phyloP scores from a whole-genome alignment of 2,888 invertebrate genomes.

The Argynnis bischoffii region DNA sequence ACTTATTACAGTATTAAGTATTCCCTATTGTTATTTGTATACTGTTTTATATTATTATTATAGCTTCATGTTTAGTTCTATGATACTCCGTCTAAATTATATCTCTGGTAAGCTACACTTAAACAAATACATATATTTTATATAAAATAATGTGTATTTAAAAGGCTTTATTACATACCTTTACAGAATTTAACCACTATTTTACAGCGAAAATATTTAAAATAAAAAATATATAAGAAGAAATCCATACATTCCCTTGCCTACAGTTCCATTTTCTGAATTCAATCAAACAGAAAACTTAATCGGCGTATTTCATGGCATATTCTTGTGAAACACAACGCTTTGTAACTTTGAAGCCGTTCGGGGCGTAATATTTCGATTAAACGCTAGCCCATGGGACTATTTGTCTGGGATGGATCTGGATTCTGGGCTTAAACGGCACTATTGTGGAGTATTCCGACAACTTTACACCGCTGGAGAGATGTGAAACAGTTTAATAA shows the following conservation, averaged over 20 bases:
- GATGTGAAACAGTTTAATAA: slow-evolving; percentile 31
- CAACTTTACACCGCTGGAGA: slow-evolving; percentile 24
- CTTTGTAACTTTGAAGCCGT: slow-evolving; percentile 25
- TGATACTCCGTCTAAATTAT: too few species aligned
- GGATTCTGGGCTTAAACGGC: slow-evolving; percentile 35
- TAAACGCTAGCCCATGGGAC: slow-evolving; percentile 32
- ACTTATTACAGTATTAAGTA: too few species aligned
- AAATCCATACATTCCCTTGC: background rate
- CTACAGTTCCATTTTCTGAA: slow-evolving; percentile 15
- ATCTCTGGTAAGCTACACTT: too few species aligned
- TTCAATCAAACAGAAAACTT: slow-evolving; percentile 31
- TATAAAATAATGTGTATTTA: too few species aligned
- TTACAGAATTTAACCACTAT: too few species aligned
- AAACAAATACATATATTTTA: too few species aligned
- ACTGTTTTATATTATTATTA: too few species aligned
- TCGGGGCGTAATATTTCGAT: slow-evolving; percentile 38
- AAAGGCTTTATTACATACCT: too few species aligned
- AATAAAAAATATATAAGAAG: background rate
- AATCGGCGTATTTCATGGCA: slow-evolving; percentile 28
- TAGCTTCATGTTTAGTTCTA: too few species aligned
- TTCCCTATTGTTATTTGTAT: too few species aligned
- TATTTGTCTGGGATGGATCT: slow-evolving; percentile 38
- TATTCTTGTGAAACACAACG: slow-evolving; percentile 23
- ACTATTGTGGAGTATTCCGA: slow-evolving; percentile 26
- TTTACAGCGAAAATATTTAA: too few species aligned